Conservation (phyloP, 2,113 vertebrate species). For the Otis tarda region DNA sequence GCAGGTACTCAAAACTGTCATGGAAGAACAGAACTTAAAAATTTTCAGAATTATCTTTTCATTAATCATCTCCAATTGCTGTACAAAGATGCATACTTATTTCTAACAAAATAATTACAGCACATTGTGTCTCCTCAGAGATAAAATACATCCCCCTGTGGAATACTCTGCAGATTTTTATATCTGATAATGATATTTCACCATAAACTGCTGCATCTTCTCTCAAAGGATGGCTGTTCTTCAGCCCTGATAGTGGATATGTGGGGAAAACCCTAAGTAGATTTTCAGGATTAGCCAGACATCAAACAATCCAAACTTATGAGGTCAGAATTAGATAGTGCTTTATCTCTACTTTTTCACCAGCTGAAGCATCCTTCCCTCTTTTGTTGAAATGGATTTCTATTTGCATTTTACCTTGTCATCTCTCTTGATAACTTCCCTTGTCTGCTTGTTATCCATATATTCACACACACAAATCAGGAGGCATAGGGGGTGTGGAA, state of each 20-base stretch:
- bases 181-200: background rate
- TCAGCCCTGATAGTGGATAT: background rate
- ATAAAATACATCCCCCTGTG: background rate
- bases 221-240: background rate
- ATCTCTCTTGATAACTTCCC: background rate
- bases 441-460: too few species aligned
- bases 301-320: background rate
- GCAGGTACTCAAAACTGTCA: background rate
- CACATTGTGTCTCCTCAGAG: background rate
- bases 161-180: background rate
- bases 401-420: background rate
- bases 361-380: background rate
- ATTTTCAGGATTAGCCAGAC: background rate
- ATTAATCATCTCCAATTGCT: conserved; percentile 4
- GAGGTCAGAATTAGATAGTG: background rate
- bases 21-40: conserved; percentile 2
- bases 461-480: background rate
- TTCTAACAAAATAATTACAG: conserved; percentile 30
- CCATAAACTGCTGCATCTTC: background rate
- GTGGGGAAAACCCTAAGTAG: background rate
- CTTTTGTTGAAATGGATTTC: background rate
- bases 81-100: background rate
- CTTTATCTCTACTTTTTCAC: background rate
- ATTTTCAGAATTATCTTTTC: background rate
- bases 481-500: background rate